These are phyloP conservation scores for Mormyrops boulengeri DNA, from an alignment of 2,797 vertebrate species.

Conservation along the genomic window DNA sequence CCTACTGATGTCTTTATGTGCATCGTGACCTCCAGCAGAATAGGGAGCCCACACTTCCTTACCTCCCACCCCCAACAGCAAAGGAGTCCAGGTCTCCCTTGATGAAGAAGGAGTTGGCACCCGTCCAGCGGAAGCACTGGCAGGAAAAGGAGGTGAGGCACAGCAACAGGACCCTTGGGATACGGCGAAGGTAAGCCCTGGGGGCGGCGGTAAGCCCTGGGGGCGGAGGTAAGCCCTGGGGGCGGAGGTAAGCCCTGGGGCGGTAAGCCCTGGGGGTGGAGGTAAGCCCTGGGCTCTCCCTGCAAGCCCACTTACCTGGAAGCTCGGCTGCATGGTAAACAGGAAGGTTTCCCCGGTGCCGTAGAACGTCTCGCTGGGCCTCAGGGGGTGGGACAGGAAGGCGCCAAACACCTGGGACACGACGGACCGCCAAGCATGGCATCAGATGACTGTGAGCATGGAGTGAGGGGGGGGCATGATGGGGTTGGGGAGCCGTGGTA, in stretches of 20 bases:
- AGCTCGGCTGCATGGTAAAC: constrained; percentile 68
- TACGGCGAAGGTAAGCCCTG: neutral
- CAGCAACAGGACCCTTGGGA: neutral
- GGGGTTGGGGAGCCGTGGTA: neutral
- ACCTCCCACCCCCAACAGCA: constrained; percentile 72
- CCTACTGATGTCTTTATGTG: neutral
- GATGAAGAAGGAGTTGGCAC: constrained; percentile 74
- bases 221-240: neutral
- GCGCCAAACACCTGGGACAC: constrained; percentile 62
- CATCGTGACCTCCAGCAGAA: neutral
- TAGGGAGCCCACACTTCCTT: constrained; percentile 19
- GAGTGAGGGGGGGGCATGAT: neutral
- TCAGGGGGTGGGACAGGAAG: constrained; percentile 68
- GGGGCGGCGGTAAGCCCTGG: neutral
- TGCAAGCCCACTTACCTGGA: constrained; percentile 55
- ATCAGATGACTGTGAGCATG: neutral
- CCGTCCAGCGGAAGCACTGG: constrained; percentile 71
- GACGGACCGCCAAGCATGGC: neutral
- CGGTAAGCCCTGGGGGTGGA: neutral
- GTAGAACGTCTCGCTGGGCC: constrained; percentile 64
- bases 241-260: neutral
- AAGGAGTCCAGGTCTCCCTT: constrained; percentile 74
- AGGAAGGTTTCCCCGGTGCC: constrained; percentile 75
- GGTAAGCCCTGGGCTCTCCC: neutral
- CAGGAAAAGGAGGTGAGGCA: neutral